These are phyloP conservation scores for Otolemur garnettii DNA, from an alignment of 2,113 vertebrate genomes.

Conservation along the genomic window DNA sequence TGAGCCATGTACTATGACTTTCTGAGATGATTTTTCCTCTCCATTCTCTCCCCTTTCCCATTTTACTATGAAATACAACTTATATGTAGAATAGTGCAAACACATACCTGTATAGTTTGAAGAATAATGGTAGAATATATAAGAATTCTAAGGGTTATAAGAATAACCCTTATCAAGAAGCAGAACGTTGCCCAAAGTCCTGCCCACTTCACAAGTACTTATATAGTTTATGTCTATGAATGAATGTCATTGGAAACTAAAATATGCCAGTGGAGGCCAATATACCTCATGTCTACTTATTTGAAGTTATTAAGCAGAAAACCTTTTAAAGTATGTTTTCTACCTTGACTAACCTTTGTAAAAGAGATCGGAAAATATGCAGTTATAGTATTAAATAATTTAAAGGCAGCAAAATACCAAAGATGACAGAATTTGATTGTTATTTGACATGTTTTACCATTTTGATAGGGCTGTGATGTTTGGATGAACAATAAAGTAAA, in stretches of 20 bases:
- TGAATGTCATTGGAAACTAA: not conserved
- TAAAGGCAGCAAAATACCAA: constrained; percentile 28
- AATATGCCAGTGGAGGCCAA: not conserved
- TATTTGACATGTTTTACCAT: constrained; percentile 27
- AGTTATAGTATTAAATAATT: constrained; percentile 13
- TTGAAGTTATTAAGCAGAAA: constrained; percentile 4
- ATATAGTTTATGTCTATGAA: not conserved
- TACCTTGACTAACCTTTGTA: not conserved
- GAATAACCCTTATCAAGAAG: constrained; percentile 19
- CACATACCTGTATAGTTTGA: not conserved
- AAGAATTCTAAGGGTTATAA: too few relatives aligned
- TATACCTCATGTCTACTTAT: not conserved
- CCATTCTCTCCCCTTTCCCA: not conserved
- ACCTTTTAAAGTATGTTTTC: not conserved
- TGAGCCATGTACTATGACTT: not conserved
- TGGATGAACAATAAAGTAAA: constrained; percentile 34
- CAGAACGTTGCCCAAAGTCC: not conserved
- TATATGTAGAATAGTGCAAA: not conserved
- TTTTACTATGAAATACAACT: constrained; percentile 46
- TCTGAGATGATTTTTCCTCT: not conserved
- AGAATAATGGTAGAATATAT: too few relatives aligned
- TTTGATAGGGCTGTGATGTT: constrained; percentile 30
- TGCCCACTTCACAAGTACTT: not conserved
- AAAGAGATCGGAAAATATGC: constrained; percentile 49
- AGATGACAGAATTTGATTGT: constrained; percentile 22